Conservation (phyloP, 2,888 invertebrate genomes). For the Diabrotica balteata region DNA sequence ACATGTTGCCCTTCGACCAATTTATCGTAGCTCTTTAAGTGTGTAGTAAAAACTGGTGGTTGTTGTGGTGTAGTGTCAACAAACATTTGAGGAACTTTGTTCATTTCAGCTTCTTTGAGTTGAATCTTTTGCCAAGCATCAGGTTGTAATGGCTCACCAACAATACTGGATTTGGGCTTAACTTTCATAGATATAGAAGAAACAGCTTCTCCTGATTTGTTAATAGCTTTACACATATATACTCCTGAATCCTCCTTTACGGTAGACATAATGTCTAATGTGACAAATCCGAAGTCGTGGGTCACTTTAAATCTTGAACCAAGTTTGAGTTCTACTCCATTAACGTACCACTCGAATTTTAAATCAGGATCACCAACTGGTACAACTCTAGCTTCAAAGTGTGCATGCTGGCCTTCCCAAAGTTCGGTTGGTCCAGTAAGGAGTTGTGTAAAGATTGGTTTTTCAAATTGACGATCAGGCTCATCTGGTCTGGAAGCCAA, state of each 20-base stretch:
- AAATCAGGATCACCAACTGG: slow-evolving; percentile 93
- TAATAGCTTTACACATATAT: slow-evolving; percentile 93
- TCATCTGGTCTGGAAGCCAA: slow-evolving; percentile 73
- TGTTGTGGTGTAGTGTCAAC: slow-evolving; percentile 85
- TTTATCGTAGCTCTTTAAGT: slow-evolving; percentile 84
- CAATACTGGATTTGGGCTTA: slow-evolving; percentile 80
- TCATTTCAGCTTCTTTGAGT: slow-evolving; percentile 90
- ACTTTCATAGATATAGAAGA: slow-evolving; percentile 91
- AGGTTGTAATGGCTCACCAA: slow-evolving; percentile 85
- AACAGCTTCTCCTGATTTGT: slow-evolving; percentile 92
- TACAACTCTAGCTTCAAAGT: slow-evolving; percentile 89
- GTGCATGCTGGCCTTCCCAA: slow-evolving; percentile 90
- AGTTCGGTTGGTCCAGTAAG: slow-evolving; percentile 88
- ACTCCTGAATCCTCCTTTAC: slow-evolving; percentile 90
- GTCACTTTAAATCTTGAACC: slow-evolving; percentile 91
- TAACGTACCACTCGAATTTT: slow-evolving; percentile 94
- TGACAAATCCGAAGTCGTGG: slow-evolving; percentile 94
- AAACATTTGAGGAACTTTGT: slow-evolving; percentile 87
- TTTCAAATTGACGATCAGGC: slow-evolving; percentile 83
- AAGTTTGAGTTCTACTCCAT: slow-evolving; percentile 91
- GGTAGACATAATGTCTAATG: slow-evolving; percentile 87
- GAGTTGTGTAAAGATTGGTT: slow-evolving; percentile 89
- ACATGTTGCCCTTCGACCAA: slow-evolving; percentile 87
- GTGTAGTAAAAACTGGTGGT: slow-evolving; percentile 95
- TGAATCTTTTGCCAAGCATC: slow-evolving; percentile 93